Evolutionary conservation across 30 jellyfish, hydroid and myxozoan species (phyloP).

Genomic region (Morbakka virulenta): DNA sequence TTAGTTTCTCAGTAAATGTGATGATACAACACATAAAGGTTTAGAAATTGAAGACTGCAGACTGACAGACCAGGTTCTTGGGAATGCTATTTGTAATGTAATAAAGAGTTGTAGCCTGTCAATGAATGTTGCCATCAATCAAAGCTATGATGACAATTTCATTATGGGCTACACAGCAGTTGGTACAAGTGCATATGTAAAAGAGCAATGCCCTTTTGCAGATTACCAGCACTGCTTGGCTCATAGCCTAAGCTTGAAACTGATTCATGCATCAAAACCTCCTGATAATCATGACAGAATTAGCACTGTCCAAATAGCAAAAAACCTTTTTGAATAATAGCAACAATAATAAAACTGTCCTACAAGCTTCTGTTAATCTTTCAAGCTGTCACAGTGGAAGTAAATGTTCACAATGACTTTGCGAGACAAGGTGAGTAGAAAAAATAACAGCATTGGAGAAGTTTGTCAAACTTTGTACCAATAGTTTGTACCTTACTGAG

Average conservation of each 20-base stretch:
- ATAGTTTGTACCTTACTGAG: too few species aligned
- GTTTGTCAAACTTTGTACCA: too few species aligned
- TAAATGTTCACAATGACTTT: too few species aligned
- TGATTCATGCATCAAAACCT: not conserved
- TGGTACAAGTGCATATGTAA: not conserved
- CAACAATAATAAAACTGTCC: too few species aligned
- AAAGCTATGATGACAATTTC: not conserved
- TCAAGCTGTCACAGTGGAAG: too few species aligned
- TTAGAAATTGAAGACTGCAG: not conserved
- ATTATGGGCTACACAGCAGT: not conserved
- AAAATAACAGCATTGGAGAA: too few species aligned
- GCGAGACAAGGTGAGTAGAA: too few species aligned
- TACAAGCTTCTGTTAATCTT: too few species aligned
- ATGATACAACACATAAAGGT: slow-evolving; percentile 10
- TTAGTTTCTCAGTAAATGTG: slow-evolving; percentile 1
- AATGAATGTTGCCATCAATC: not conserved
- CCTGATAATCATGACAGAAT: not conserved
- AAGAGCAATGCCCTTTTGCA: not conserved
- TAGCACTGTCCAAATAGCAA: too few species aligned
- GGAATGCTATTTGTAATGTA: slow-evolving; percentile 13
- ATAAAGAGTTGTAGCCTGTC: slow-evolving; percentile 13
- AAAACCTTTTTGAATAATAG: too few species aligned
- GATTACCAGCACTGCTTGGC: not conserved
- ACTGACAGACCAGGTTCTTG: slow-evolving; percentile 12
- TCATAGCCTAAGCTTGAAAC: not conserved